Conservation (phyloP, 1,140 invertebrate species). For the Eriocheir sinensis region DNA sequence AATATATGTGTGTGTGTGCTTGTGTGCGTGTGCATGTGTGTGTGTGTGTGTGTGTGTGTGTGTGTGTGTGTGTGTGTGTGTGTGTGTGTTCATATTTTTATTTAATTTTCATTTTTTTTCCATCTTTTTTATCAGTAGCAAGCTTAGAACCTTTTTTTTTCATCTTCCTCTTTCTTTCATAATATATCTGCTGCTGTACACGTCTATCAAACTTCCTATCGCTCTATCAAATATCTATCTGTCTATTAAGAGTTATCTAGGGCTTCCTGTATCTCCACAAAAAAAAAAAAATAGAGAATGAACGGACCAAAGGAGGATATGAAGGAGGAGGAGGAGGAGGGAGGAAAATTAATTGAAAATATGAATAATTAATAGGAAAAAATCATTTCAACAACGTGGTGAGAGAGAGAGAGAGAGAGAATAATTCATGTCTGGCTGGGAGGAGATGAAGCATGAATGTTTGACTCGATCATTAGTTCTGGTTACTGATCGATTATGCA, state of each 20-base stretch:
- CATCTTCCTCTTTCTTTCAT: too few species aligned
- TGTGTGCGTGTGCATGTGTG: neutral
- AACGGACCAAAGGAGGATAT: neutral
- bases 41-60: neutral
- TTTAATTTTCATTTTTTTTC: neutral
- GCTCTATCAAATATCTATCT: too few species aligned
- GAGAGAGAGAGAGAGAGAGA: too few species aligned
- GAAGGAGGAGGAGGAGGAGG: neutral
- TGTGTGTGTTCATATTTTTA: neutral
- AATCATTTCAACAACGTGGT: too few species aligned
- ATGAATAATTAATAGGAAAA: too few species aligned
- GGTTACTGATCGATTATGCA: neutral
- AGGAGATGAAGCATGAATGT: neutral
- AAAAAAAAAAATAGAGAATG: neutral
- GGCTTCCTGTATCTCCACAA: too few species aligned
- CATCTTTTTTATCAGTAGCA: neutral
- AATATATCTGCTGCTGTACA: too few species aligned
- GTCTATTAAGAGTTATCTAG: too few species aligned
- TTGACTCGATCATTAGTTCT: neutral
- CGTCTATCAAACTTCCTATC: too few species aligned
- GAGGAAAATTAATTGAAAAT: neutral
- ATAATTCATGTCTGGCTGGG: too few species aligned
- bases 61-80: neutral
- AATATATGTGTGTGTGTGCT: neutral
- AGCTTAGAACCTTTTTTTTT: too few species aligned